Evolutionary conservation across 2,888 invertebrate genomes (phyloP).

Genomic region (Palloptera scutellata): DNA sequence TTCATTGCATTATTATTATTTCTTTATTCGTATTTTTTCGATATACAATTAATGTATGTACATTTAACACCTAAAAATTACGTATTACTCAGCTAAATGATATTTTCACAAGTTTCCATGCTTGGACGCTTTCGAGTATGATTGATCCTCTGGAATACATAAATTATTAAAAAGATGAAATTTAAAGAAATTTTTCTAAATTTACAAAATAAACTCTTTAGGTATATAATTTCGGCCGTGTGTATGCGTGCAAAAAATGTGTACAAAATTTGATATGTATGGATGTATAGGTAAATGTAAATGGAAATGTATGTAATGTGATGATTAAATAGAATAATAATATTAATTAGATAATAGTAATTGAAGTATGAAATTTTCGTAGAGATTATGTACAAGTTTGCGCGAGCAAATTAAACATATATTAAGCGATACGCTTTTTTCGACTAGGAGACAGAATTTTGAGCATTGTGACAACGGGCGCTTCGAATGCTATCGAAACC

Average conservation of each 20-base stretch:
- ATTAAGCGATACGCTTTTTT: constrained; percentile 62
- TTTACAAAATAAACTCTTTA: constrained; percentile 6
- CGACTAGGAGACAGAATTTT: constrained; percentile 72
- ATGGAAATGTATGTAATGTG: constrained; percentile 1
- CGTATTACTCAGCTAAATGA: too few relatives aligned
- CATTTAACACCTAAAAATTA: too few relatives aligned
- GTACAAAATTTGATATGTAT: not conserved
- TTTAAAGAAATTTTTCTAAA: constrained; percentile 8
- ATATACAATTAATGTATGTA: too few relatives aligned
- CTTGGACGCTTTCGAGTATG: not conserved
- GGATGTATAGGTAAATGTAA: constrained; percentile 3
- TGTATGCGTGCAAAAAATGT: not conserved
- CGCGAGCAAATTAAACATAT: constrained; percentile 5
- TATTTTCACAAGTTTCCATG: not conserved
- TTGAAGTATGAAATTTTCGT: not conserved
- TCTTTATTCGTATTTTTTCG: too few relatives aligned
- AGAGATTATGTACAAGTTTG: constrained; percentile 37
- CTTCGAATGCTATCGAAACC: constrained; percentile 83
- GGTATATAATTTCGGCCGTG: not conserved
- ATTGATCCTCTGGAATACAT: constrained; percentile 26
- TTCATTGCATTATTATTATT: too few relatives aligned
- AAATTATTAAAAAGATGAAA: constrained; percentile 19
- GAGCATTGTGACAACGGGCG: constrained; percentile 84
- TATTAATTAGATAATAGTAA: not conserved
- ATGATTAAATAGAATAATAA: constrained; percentile 5